These are phyloP conservation scores for Drosophila sordidapex DNA, from an alignment of 2,888 invertebrate species.

Conservation along the genomic window DNA sequence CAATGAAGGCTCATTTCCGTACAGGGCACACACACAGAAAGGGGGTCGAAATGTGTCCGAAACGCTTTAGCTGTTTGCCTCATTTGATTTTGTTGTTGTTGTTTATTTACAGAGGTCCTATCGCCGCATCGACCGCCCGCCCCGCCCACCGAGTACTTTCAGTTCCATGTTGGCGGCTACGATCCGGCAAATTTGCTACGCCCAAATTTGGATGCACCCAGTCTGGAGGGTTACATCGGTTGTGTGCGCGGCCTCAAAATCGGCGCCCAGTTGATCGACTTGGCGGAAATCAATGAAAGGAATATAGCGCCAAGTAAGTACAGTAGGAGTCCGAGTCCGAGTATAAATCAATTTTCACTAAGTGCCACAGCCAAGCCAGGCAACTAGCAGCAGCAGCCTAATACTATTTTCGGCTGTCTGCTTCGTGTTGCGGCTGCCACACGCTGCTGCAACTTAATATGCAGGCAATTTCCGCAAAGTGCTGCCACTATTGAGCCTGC, in stretches of 20 bases:
- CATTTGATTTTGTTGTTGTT: conserved; percentile 69
- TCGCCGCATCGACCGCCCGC: conserved; percentile 95
- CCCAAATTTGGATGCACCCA: conserved; percentile 86
- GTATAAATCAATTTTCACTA: conserved; percentile 71
- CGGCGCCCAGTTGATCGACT: conserved; percentile 91
- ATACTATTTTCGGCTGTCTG: conserved; percentile 28
- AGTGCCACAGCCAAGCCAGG: conserved; percentile 15
- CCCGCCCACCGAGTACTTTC: conserved; percentile 95
- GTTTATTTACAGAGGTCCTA: conserved; percentile 89
- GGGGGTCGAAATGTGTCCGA: not conserved
- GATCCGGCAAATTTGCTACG: conserved; percentile 90
- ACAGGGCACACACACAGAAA: conserved; percentile 36
- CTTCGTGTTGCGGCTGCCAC: conserved; percentile 29
- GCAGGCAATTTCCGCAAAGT: conserved; percentile 78
- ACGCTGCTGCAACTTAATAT: conserved; percentile 67
- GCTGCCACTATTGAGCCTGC: conserved; percentile 41
- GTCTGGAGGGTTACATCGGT: conserved; percentile 92
- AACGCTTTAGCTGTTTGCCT: conserved; percentile 29
- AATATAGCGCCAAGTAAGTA: conserved; percentile 89
- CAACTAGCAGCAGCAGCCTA: conserved; percentile 13
- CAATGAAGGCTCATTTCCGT: conserved; percentile 72
- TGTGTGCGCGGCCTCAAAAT: conserved; percentile 95
- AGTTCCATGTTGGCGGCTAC: conserved; percentile 94
- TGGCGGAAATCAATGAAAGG: conserved; percentile 89
- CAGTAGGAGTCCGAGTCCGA: conserved; percentile 52